phyloP scores from a whole-genome alignment of 2,797 vertebrate genomes.

The Diceros bicornis region DNA sequence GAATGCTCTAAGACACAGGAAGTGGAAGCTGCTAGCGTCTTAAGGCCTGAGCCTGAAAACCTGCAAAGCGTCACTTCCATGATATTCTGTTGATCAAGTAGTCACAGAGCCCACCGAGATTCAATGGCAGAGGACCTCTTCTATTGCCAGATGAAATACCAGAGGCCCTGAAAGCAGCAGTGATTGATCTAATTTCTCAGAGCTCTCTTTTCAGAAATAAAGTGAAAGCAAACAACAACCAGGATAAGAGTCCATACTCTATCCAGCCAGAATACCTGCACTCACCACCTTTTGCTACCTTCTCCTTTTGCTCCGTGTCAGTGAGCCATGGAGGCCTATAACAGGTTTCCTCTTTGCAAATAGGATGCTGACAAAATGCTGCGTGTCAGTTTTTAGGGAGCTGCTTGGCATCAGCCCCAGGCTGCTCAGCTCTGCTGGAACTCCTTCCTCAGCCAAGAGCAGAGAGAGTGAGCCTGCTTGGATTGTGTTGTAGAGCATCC shows the following conservation, averaged over 20 bases:
- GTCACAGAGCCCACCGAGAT: background rate
- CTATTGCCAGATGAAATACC: background rate
- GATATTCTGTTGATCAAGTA: background rate
- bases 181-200: background rate
- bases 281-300: background rate
- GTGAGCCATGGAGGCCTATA: background rate
- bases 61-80: fast-evolving
- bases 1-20: background rate
- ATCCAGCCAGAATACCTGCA: background rate
- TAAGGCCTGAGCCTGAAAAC: background rate
- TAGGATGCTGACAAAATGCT: background rate
- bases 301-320: background rate
- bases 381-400: background rate
- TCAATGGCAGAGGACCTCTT: background rate
- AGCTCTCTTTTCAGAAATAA: background rate
- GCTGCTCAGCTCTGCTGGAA: background rate
- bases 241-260: background rate
- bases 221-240: background rate
- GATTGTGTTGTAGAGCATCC: background rate
- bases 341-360: background rate
- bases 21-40: background rate
- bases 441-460: background rate
- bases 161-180: background rate
- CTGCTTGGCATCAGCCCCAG: background rate
- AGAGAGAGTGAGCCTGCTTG: background rate